Percentiles rank a stretch among this genome's conserved stretches.
Evolutionary conservation across 2,797 vertebrate genomes (phyloP).

Genomic region (Chrosomus eos): DNA sequence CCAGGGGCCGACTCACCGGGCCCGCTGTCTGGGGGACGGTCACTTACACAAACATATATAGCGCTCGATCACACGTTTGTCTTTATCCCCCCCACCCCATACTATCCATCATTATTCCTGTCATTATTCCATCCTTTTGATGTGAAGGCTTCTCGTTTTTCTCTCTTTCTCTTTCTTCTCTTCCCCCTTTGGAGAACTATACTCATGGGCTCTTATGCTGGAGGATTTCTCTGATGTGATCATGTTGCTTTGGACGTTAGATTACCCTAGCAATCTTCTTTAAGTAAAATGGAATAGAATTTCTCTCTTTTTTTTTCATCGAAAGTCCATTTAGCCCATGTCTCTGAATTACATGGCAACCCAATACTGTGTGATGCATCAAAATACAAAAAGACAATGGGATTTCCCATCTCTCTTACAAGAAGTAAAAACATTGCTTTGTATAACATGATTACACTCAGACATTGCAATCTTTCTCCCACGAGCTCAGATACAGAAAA

Average conservation of each 20-base stretch:
- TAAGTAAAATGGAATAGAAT: constrained; percentile 63
- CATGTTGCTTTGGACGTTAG: constrained; percentile 70
- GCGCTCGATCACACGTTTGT: constrained; percentile 54
- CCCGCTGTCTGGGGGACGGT: constrained; percentile 69
- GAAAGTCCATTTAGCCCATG: constrained; percentile 61
- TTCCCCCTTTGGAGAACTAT: constrained; percentile 72
- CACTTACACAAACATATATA: constrained; percentile 78
- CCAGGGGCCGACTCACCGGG: constrained; percentile 74
- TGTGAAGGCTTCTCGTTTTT: constrained; percentile 76
- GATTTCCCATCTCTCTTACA: constrained; percentile 62
- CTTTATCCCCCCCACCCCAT: constrained; percentile 44
- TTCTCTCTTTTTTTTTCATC: constrained; percentile 53
- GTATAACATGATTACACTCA: constrained; percentile 59
- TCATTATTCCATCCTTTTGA: constrained; percentile 83
- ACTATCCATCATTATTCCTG: constrained; percentile 80
- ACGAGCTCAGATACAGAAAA: constrained; percentile 59
- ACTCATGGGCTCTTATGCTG: constrained; percentile 65
- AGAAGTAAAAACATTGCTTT: constrained; percentile 63
- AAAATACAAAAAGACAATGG: constrained; percentile 61
- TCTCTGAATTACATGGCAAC: constrained; percentile 59
- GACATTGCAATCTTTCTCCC: constrained; percentile 56
- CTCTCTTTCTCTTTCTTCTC: constrained; percentile 55
- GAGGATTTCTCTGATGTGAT: constrained; percentile 71
- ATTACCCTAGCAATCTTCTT: constrained; percentile 64
- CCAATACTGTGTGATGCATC: constrained; percentile 59